Evolutionary conservation across 2,113 vertebrate genomes (phyloP), one percentile per base, ranked within the genome.

Genomic region (Fukomys damarensis): DNA sequence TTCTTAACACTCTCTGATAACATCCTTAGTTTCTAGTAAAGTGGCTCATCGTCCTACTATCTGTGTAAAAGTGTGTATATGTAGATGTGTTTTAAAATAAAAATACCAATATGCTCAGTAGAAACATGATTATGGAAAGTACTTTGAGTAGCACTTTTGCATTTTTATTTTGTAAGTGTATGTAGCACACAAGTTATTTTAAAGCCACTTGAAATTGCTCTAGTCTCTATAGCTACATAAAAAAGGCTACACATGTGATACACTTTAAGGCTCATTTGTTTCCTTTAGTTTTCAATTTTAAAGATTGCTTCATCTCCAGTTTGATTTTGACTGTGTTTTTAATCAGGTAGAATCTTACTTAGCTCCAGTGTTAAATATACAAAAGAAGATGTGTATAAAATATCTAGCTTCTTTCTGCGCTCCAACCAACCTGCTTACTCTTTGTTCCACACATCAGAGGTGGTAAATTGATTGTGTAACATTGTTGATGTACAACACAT

Each of bases 291-390:
- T 92, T 82, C 3, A 89, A 82, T 83, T 56, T 61, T 81, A 70
- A 61, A 30, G 7, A 82, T 77, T 43, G n/a, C 24, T 77, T 86
- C 43, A 77, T 43, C 89, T 68, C 41, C 30, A 90, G 41, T 61
- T 97, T 66, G 4, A 80, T 52, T 92, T 80, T 68, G 41, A 30
- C 43, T 93, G 61, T 80, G 52, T 74, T 91, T 80, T 46, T 76
- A 86, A 63, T 82, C 76, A 16, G 3, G 4, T 19, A 68, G 63
- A 74, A 17, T 35, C 54, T 65, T 72, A 80, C 43, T 91, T 80
- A 76, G 38, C 56, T 81, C 35, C 22, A 35, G 26, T 30, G 59
- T 74, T 61, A 89, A 88, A 52, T 66, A 86, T 80, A 54, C 22
- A 84, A 95, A 88, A 76, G 52, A 86, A 80, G 7, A 16, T 22